Percentiles rank a stretch among this genome's conserved stretches.
Conservation (phyloP, 2,888 invertebrate genomes). For the Oscheius sp. region DNA sequence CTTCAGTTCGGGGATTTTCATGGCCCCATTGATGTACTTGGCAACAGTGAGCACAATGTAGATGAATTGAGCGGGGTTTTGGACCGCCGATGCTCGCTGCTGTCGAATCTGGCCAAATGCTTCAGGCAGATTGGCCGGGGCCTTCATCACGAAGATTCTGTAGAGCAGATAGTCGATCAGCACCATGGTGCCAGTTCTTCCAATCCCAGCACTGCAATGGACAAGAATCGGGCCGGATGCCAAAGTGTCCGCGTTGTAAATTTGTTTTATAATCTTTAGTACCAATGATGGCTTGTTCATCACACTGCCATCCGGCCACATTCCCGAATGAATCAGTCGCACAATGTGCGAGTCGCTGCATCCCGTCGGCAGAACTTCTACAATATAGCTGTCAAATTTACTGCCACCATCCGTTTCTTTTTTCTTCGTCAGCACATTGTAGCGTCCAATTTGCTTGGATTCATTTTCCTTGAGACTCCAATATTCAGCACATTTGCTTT, state of each 20-base stretch:
- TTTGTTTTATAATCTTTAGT: conserved; percentile 21
- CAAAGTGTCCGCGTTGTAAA: conserved; percentile 13
- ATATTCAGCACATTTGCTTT: conserved; percentile 30
- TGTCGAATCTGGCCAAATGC: conserved; percentile 17
- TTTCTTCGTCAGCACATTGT: conserved; percentile 22
- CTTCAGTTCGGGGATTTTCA: background rate
- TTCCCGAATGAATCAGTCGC: conserved; percentile 19
- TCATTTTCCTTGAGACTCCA: conserved; percentile 24
- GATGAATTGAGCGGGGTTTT: conserved; percentile 38
- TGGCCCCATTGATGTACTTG: conserved; percentile 13
- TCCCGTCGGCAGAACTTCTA: conserved; percentile 19
- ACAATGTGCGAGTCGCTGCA: conserved; percentile 24
- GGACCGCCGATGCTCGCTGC: conserved; percentile 38
- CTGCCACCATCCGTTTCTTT: background rate
- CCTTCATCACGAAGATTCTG: background rate
- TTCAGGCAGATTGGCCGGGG: background rate
- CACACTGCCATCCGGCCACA: conserved; percentile 27
- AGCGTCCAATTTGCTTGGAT: conserved; percentile 3
- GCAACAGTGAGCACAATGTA: conserved; percentile 6
- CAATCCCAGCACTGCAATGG: conserved; percentile 37
- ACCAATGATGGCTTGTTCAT: background rate
- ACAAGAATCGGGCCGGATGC: conserved; percentile 23
- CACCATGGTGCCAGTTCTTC: conserved; percentile 34
- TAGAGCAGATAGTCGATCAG: conserved; percentile 25
- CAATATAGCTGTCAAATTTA: conserved; percentile 6